Base-by-base conservation (phyloP, 2,113 vertebrate species). In the Psilopogon haemacephalus region DNA sequence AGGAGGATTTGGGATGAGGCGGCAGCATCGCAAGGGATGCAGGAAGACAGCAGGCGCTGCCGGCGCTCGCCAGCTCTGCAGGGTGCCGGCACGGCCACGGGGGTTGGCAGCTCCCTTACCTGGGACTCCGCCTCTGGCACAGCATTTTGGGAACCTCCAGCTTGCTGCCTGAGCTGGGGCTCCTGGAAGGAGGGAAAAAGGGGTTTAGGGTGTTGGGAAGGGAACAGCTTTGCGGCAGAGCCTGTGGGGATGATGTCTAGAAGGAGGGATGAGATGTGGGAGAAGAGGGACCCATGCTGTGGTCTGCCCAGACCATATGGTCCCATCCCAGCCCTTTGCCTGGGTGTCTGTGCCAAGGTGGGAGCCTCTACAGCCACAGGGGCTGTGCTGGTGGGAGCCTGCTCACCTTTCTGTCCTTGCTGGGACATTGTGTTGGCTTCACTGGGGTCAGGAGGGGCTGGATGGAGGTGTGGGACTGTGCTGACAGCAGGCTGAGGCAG, bases 191-290 rank as follows among this genome's bases (percentile, higher is more conserved):
- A 28, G 15, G 28, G 54, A 21, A 65, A 21, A 60, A 32, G 42
- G 50, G 37, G 35, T 90, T 71, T 6, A 62, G 37, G 59, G 65
- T 21, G 68, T 72, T 72, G 28, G 9, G 30, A 50, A 26, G 28
- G 9, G 30, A 50, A 26, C 6, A 2, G 40, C 30, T 32, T 68
- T 6, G 0, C 1, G 18, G 56, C 38, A 26, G 27, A 15, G 16
- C 33, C 40, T 19, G 38, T 2, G 1, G 38, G 23, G 24, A 46
- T 0, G 0, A 18, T 4, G 40, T 42, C 38, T 85, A 58, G 67
- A 40, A 24, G 63, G 62, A 9, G 40, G 26, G 71, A n/a, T 28
- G 24, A 12, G 63, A 18, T 5, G 26, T 2, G 0, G n/a, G 4
- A 4, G 44, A 52, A n/a, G 44, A 84, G 28, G 18, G n/a, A 12